A percentile compares a stretch with the other conserved stretches of the same genome.
Conservation (phyloP, 2,113 vertebrate genomes). For the Sebastes schlegelii region DNA sequence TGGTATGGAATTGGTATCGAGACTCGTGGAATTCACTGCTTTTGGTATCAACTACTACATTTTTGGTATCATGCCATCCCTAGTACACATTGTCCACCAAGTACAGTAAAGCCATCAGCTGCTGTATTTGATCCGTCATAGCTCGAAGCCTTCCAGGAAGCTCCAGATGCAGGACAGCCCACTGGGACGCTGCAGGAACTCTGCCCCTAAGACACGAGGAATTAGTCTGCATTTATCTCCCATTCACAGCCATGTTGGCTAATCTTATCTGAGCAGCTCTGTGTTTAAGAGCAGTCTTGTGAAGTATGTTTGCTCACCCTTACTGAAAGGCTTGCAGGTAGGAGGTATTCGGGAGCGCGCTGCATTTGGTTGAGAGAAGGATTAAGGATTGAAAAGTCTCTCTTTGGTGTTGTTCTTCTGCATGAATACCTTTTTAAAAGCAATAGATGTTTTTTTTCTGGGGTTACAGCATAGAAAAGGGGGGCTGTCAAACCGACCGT, state of each 20-base stretch:
- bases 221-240: slow-evolving; percentile 77
- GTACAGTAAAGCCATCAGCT: neutral
- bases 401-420: slow-evolving; percentile 54
- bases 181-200: slow-evolving; percentile 57
- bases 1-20: too few relatives aligned
- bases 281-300: slow-evolving; percentile 57
- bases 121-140: slow-evolving; percentile 34
- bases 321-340: slow-evolving; percentile 48
- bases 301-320: slow-evolving; percentile 44
- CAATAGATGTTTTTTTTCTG: neutral
- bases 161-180: slow-evolving; percentile 55
- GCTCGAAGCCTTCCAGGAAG: slow-evolving; percentile 29
- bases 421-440: slow-evolving; percentile 18
- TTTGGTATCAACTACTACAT: too few relatives aligned
- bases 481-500: slow-evolving; percentile 18
- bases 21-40: too few relatives aligned
- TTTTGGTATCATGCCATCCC: too few relatives aligned
- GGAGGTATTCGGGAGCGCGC: slow-evolving; percentile 22
- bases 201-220: slow-evolving; percentile 55
- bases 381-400: slow-evolving; percentile 52
- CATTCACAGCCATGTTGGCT: slow-evolving; percentile 66
- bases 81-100: neutral
- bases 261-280: slow-evolving; percentile 69
- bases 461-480: slow-evolving; percentile 4
- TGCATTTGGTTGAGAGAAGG: slow-evolving; percentile 34